phyloP scores from a whole-genome alignment of 1,140 invertebrate genomes.

The Drosophila rufa region DNA sequence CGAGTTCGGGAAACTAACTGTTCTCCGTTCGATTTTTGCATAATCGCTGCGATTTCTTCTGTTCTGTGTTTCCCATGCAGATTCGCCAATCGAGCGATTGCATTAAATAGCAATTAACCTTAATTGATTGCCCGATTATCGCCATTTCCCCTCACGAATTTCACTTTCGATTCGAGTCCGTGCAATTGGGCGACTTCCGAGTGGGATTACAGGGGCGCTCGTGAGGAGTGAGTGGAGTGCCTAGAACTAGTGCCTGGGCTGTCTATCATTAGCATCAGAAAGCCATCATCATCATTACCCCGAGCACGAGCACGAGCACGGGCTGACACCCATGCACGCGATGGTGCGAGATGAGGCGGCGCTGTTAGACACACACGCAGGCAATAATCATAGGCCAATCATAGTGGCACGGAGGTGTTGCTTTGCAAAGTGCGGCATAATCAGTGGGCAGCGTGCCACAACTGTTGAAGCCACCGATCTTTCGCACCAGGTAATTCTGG shows the following conservation, averaged over 20 bases:
- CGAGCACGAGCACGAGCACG: slow-evolving; percentile 53
- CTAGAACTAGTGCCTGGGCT: slow-evolving; percentile 24
- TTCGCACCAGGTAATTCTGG: slow-evolving; percentile 5
- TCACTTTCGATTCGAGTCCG: slow-evolving; percentile 61
- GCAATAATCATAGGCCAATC: slow-evolving; percentile 63
- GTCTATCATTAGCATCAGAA: slow-evolving; percentile 81
- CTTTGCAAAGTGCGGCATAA: slow-evolving; percentile 67
- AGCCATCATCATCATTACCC: slow-evolving; percentile 81
- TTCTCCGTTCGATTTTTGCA: slow-evolving; percentile 65
- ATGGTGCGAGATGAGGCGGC: slow-evolving; percentile 69
- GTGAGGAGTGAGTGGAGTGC: slow-evolving; percentile 7
- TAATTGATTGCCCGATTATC: slow-evolving; percentile 81
- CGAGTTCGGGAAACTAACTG: slow-evolving; percentile 66
- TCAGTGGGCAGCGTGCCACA: slow-evolving; percentile 55
- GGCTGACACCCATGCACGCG: slow-evolving; percentile 71
- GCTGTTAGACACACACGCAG: slow-evolving; percentile 65
- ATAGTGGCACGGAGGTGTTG: slow-evolving; percentile 71
- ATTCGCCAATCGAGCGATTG: slow-evolving; percentile 48
- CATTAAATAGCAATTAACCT: slow-evolving; percentile 79
- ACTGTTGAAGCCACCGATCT: slow-evolving; percentile 1
- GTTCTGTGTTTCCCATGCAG: slow-evolving; percentile 23
- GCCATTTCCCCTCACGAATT: slow-evolving; percentile 53
- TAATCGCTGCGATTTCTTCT: slow-evolving; percentile 45
- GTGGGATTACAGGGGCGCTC: slow-evolving; percentile 48
- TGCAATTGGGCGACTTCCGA: slow-evolving; percentile 66